Conservation (phyloP, 2,888 invertebrate species). For the Clunio marinus region DNA sequence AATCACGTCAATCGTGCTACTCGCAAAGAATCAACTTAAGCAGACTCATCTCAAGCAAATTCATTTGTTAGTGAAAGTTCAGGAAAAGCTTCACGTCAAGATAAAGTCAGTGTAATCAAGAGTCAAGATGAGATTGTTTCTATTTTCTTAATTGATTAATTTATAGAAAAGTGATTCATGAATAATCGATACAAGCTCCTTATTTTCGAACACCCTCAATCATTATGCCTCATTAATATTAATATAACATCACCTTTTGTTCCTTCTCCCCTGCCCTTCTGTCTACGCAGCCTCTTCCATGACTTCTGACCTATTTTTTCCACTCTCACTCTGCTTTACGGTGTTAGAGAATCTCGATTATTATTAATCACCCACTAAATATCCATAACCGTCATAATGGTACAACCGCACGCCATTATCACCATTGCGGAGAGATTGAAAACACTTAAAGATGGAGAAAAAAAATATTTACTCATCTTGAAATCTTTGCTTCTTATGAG, state of each 20-base stretch:
- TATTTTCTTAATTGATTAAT: conserved; percentile 32
- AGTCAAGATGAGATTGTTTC: conserved; percentile 9
- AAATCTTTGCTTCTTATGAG: no score
- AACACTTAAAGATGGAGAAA: conserved; percentile 4
- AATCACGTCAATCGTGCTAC: conserved; percentile 19
- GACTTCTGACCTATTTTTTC: background rate
- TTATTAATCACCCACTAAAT: conserved; percentile 27
- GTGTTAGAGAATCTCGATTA: background rate
- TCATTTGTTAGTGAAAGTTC: background rate
- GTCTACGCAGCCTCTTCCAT: background rate
- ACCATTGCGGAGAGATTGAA: background rate
- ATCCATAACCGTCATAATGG: background rate
- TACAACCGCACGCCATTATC: background rate
- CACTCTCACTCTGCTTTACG: background rate
- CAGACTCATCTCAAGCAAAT: background rate
- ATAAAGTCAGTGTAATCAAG: conserved; percentile 23
- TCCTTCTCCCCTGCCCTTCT: background rate
- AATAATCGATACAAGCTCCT: conserved; percentile 30
- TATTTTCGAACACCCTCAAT: background rate
- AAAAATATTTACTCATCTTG: background rate
- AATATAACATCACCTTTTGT: conserved; percentile 19
- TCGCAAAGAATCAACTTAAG: background rate
- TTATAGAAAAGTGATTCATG: conserved; percentile 11
- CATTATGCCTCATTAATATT: conserved; percentile 22
- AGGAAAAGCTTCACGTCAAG: conserved; percentile 21